A percentile compares a stretch with the other conserved stretches of the same genome.
phyloP scores from a whole-genome alignment of 37 sponge, comb jelly and placozoan species.

The Cliona cf. orientalis region DNA sequence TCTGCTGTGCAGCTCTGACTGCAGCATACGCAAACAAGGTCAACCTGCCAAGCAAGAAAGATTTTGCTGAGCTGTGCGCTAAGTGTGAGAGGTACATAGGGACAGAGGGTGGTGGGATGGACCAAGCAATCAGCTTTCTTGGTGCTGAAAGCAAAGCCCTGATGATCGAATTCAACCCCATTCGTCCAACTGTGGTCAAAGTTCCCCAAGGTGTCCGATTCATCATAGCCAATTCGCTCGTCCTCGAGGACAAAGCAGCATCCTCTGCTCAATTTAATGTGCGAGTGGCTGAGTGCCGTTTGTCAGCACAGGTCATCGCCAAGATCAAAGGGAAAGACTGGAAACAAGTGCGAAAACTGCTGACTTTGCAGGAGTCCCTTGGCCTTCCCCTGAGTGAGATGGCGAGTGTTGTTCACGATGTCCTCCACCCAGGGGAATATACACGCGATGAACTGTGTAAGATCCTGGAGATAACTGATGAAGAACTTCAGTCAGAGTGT shows the following conservation, averaged over 20 bases:
- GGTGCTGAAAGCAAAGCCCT: conserved; percentile 84
- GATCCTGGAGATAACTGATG: conserved; percentile 59
- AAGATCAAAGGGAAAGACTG: conserved; percentile 69
- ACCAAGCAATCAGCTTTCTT: conserved; percentile 96
- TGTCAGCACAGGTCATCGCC: conserved; percentile 85
- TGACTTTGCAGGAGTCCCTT: conserved; percentile 49
- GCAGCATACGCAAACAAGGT: conserved; percentile 67
- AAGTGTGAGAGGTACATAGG: conserved; percentile 92
- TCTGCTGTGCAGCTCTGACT: conserved; percentile 91
- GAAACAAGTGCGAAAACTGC: conserved; percentile 59
- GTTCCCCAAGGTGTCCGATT: conserved; percentile 77
- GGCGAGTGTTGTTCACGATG: conserved; percentile 65
- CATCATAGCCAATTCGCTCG: conserved; percentile 88
- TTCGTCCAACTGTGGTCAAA: conserved; percentile 63
- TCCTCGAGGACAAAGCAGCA: conserved; percentile 80
- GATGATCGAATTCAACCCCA: conserved; percentile 91
- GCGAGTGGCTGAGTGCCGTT: conserved; percentile 91
- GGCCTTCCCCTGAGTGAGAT: conserved; percentile 54
- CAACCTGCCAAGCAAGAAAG: conserved; percentile 38
- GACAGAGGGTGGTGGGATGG: conserved; percentile 98
- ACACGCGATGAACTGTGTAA: conserved; percentile 78
- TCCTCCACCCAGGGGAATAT: conserved; percentile 79
- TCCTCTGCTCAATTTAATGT: conserved; percentile 77
- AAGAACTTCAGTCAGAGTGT: conserved; percentile 38
- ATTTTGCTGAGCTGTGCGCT: conserved; percentile 90